Base-by-base conservation (phyloP, 2,113 vertebrate genomes). In the Centrocercus urophasianus region DNA sequence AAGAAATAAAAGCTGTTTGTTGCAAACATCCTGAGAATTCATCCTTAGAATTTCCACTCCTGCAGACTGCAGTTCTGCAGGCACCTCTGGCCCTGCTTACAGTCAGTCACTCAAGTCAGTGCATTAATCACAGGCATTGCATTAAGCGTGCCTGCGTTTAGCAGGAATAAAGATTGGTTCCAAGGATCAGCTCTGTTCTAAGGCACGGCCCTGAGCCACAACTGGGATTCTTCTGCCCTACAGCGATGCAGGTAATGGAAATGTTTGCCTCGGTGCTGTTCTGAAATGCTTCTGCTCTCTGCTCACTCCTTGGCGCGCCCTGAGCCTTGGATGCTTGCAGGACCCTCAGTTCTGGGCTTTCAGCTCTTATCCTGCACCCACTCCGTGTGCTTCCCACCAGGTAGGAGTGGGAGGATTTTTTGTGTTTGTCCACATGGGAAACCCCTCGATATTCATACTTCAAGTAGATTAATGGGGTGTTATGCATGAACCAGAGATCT, bases 141-240 rank as follows among this genome's bases (percentile, higher is more conserved):
- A 77, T 47, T 78, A 43, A 82, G 84, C 28, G 0, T 4, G 60
- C 5, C 2, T 1, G 6, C 30, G 16, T 43, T 69, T 5, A 89
- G 76, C 72, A 43, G 80, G 86, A 83, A 38, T 8, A 8, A 7
- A 56, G 65, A 13, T 48, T 45, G 14, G 5, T 65, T 69, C 79
- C 43, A 40, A 65, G 88, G 71, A 82, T 63, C 78, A 79, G 92
- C 82, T 87, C 67, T 75, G 45, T 64, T 82, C 81, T 71, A n/a
- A 64, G 79, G 70, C 75, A 63, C 75, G 84, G 73, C 75, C 47
- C 36, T 10, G 48, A 47, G 24, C 78, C 85, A 5, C 6, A 0
- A 1, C 34, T 8, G 60, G 60, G 75, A 42, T 66, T 83, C 48
- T 18, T n/a, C 28, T 42, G 34, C 19, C 67, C 66, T 50, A 2